Evolutionary conservation across 2,113 vertebrate genomes (phyloP).

Genomic region (Pterocles orientalis): DNA sequence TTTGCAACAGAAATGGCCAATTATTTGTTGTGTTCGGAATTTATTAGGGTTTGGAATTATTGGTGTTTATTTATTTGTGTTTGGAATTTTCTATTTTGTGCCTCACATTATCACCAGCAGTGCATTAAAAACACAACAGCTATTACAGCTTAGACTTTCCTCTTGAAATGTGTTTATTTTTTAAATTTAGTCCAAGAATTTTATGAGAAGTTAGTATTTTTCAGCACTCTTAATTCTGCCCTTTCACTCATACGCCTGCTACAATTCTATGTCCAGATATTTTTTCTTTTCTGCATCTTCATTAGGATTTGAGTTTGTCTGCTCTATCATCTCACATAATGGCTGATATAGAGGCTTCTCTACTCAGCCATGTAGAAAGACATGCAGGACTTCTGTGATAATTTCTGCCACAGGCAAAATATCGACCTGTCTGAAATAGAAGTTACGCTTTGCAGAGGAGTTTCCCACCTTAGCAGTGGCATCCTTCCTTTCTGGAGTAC

Average conservation of each 20-base stretch:
- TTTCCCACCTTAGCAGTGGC: not conserved
- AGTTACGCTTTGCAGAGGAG: not conserved
- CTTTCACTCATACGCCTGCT: not conserved
- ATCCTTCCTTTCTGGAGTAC: not conserved
- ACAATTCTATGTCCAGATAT: not conserved
- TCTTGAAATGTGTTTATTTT: not conserved
- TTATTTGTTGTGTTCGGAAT: too few relatives aligned
- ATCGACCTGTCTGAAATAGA: not conserved
- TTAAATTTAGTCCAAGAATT: not conserved
- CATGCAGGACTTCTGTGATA: not conserved
- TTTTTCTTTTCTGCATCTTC: not conserved
- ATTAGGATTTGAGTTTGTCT: not conserved
- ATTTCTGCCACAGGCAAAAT: not conserved
- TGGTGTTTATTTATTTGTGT: too few relatives aligned
- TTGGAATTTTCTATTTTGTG: not conserved
- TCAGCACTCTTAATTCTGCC: not conserved
- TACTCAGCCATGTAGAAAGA: not conserved
- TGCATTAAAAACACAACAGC: not conserved
- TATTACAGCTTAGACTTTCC: not conserved
- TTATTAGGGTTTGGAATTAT: too few relatives aligned
- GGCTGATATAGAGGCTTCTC: not conserved
- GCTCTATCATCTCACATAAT: not conserved
- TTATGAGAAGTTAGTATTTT: not conserved
- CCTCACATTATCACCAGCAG: not conserved
- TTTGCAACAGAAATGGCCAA: not conserved